A percentile compares a stretch with the other conserved stretches of the same genome.
phyloP scores from a whole-genome alignment of 2,797 vertebrate species.

The Acipenser transmontanus region DNA sequence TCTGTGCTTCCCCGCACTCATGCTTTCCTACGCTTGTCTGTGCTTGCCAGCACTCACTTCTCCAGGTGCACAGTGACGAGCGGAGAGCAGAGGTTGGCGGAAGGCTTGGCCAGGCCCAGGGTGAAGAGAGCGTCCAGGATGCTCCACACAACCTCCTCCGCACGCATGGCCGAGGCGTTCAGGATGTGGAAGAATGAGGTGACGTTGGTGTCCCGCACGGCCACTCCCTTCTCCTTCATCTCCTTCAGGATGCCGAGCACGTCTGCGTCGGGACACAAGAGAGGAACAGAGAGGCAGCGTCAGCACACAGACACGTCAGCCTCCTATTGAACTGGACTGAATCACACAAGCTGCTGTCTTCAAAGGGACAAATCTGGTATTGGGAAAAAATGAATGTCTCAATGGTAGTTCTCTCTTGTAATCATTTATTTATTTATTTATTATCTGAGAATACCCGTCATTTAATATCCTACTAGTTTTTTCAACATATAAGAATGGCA shows the following conservation, averaged over 20 bases:
- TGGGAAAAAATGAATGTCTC: too few species aligned
- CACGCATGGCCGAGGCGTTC: conserved; percentile 48
- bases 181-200: conserved; percentile 61
- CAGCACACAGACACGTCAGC: neutral
- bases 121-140: conserved; percentile 72
- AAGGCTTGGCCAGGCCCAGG: conserved; percentile 66
- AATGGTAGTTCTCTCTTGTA: too few species aligned
- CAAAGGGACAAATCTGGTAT: too few species aligned
- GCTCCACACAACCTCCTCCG: conserved; percentile 52
- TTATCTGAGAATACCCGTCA: too few species aligned
- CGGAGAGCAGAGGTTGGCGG: conserved; percentile 62
- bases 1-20: too few species aligned
- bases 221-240: conserved; percentile 86
- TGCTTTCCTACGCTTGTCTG: too few species aligned
- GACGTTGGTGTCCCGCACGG: conserved; percentile 45
- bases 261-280: conserved; percentile 63
- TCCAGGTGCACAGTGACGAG: conserved; percentile 71
- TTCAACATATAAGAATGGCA: too few species aligned
- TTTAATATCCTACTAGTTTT: too few species aligned
- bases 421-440: too few species aligned
- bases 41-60: conserved; percentile 57
- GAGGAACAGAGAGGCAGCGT: neutral
- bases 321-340: too few species aligned
- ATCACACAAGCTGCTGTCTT: too few species aligned
- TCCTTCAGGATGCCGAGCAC: conserved; percentile 88